phyloP scores from a whole-genome alignment of 92 coral and sea anemone genomes.

The Actinernus sp. region DNA sequence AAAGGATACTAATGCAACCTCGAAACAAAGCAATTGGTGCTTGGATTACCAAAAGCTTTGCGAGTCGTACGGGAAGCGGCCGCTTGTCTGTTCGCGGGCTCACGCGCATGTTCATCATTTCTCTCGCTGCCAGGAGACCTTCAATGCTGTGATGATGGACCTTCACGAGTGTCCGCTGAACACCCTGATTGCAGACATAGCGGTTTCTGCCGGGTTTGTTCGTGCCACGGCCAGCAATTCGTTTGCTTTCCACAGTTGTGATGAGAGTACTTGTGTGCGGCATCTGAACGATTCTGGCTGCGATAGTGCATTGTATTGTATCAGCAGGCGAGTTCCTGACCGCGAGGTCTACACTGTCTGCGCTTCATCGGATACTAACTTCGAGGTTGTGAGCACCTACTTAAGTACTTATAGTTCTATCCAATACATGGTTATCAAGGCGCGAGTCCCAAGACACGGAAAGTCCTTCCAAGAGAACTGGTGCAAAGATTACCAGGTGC shows the following conservation, averaged over 20 bases:
- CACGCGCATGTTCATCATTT: constrained; percentile 18
- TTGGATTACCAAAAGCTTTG: constrained; percentile 57
- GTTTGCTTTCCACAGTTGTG: constrained; percentile 57
- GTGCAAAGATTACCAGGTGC: constrained; percentile 66
- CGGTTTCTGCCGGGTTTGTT: constrained; percentile 37
- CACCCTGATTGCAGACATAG: constrained; percentile 47
- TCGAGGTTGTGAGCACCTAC: constrained; percentile 30
- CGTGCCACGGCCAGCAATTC: constrained; percentile 59
- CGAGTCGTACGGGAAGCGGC: constrained; percentile 66
- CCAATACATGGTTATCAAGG: constrained; percentile 32
- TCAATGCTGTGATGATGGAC: constrained; percentile 49
- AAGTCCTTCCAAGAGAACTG: constrained; percentile 47
- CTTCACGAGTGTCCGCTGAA: constrained; percentile 50
- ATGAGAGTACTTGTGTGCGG: constrained; percentile 25
- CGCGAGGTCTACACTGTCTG: constrained; percentile 62
- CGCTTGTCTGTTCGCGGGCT: constrained; percentile 47
- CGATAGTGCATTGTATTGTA: constrained; percentile 49
- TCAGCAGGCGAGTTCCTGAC: constrained; percentile 38
- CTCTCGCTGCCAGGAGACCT: constrained; percentile 33
- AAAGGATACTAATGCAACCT: constrained; percentile 5
- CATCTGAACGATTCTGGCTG: constrained; percentile 49
- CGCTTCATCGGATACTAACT: constrained; percentile 20
- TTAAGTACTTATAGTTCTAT: not conserved
- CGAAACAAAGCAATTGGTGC: constrained; percentile 46
- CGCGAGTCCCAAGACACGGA: constrained; percentile 55